Conservation (phyloP, 1,140 invertebrate species). For the Pseudomyrmex flavicornis region DNA sequence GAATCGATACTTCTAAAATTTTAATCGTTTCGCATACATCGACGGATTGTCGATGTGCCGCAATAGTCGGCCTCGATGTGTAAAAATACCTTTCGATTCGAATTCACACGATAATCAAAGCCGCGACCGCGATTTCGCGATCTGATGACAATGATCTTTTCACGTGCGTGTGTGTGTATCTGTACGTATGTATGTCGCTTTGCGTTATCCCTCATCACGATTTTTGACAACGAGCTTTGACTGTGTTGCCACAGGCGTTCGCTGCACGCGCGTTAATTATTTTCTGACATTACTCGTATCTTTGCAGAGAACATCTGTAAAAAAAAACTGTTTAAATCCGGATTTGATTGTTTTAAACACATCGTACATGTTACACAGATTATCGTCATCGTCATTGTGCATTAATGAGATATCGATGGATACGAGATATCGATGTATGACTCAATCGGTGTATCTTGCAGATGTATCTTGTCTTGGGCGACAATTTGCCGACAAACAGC, state of each 20-base stretch:
- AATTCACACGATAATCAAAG: constrained; percentile 18
- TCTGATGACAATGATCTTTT: background rate
- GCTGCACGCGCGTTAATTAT: too few species aligned
- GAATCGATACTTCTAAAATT: constrained; percentile 82
- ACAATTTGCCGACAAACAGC: constrained; percentile 42
- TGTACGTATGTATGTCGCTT: background rate
- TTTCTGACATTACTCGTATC: too few species aligned
- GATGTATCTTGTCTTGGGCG: constrained; percentile 32
- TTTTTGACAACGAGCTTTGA: background rate
- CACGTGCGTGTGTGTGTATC: background rate
- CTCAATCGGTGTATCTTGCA: constrained; percentile 12
- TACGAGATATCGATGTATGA: background rate
- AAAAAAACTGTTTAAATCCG: too few species aligned
- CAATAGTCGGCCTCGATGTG: background rate
- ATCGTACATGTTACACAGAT: too few species aligned
- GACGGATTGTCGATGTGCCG: background rate
- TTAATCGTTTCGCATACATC: constrained; percentile 77
- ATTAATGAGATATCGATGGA: too few species aligned
- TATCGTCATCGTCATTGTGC: too few species aligned
- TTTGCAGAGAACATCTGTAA: too few species aligned
- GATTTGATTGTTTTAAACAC: too few species aligned
- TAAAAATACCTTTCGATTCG: background rate
- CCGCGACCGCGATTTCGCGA: constrained; percentile 1
- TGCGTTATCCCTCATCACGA: background rate
- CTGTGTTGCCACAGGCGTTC: background rate